Base-by-base conservation (phyloP, 2,888 invertebrate genomes). In the Helicoverpa assulta region DNA sequence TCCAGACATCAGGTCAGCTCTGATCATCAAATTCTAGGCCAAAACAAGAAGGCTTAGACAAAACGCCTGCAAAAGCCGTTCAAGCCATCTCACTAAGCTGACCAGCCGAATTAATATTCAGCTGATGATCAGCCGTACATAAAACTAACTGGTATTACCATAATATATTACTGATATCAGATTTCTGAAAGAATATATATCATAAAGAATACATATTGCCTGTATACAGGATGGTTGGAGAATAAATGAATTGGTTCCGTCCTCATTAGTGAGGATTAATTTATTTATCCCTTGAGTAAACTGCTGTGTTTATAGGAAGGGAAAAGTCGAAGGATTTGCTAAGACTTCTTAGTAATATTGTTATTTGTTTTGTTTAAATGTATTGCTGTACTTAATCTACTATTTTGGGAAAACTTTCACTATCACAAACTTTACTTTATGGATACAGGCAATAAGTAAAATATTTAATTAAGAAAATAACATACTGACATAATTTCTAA, bases 91-190 rank as follows among this genome's bases (percentile, higher is more conserved):
- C 14, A 47, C 40, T 12, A 10, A 40, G 58, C 62, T 21, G 52
- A 67, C 18, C 14, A 40, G n/a, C 29, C 0, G 12, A 67, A 76
- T 76, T 62, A 77, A 63, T 76, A 76, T 73, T 78, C 75, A 51
- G 6, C 2, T 4, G 29, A 19, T 62, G 62, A 62, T 78, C 75
- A 76, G 68, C 73, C 47, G 0, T 5, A n/a, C 5, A 47, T 47
- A 47, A 55, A 62, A 73, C 21, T 62, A 52, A 75, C 26, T n/a
- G 73, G 61, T 65, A 74, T 70, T 37, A 55, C 68, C 74, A 59
- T 78, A 60, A 76, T 60, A 68, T 78, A 76, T 63, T 54, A 60
- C 19, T 51, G 26, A 66, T 76, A 63, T 72, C 68, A 60, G 52
- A 76, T 76, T 63, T 63, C 43, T 70, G 18, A 16, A 33, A 21